Base-by-base conservation (phyloP, 1,140 invertebrate genomes). In the Grapholita molesta region DNA sequence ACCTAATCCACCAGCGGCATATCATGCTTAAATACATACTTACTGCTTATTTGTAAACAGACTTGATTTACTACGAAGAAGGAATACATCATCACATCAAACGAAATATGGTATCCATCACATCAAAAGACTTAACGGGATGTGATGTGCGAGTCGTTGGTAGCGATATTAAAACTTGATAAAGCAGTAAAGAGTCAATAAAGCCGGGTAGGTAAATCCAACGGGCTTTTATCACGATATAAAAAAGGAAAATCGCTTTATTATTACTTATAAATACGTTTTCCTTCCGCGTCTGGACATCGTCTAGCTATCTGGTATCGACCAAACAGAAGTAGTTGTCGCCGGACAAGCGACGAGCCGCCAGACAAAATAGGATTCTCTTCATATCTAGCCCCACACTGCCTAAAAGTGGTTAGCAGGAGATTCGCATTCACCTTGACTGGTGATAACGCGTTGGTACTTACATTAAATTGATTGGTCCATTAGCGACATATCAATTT, bases 391-490 rank as follows among this genome's bases (percentile, higher is more conserved):
- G 55, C 12, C 30, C 7, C 24, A 12, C 9, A 25, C 55, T 61
- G 55, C 55, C 55, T 7, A 61, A 61, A 61, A 61, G 55, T 61
- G 55, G 55, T 61, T 61, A 30, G 24, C n/a, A 30, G n/a, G 24
- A 28, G 55, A 28, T 61, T 25, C 15, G 55, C 55, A 15, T 8
- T 61, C 55, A 61, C 55, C 55, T 61, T 61, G 55, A 25, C 2
- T 28, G 28, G n/a, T 61, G 55, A 61, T 61, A 61, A 25, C 55
- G 55, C 64, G 15, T 30, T n/a, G n/a, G 64, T 64, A 73, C 71
- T 73, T 32, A 72, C 70, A 73, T 72, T 74, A 69, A 70, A 70
- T 75, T 71, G 32, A 33, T 38, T 65, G 32, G 32, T 35, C 33
- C 61, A 78, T 70, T 53, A 38, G 52, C 52, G 23, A 23, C 66